Base-by-base conservation (phyloP, 2,113 vertebrate species). In the Nycticryphes semicollaris region DNA sequence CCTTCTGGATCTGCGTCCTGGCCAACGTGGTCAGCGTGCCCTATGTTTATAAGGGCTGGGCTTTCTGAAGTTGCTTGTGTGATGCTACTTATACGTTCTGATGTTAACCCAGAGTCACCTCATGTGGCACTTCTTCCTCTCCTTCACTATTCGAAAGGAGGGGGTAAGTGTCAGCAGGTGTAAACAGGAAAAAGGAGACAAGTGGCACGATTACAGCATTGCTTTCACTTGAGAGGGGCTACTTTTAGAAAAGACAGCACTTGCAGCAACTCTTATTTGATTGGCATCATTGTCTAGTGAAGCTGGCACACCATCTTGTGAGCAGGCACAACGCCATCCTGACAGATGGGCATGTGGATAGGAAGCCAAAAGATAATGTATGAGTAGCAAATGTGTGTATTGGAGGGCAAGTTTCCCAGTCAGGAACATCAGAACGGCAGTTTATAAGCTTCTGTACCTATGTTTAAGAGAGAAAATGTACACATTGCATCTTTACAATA, bases 351-450 rank as follows among this genome's bases (percentile, higher is more conserved):
- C 89, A 89, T 87, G 20, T 72, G 89, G 94, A 95, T 90, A 95
- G 95, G 93, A 91, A 93, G 97, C 97, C 98, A 98, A 96, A 94
- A 96, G 97, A 98, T 97, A 97, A 97, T 94, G 92, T 87, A 94
- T 84, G 89, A 98, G 96, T 94, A 98, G 96, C 97, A 97, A 97
- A 98, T 95, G 94, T 96, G 97, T 98, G 96, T 93, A 84, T 89
- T 84, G 30, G 78, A 97, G 96, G 97, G 97, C 94, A 94, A 91
- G 90, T 92, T 97, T 98, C 95, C 96, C 96, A 97, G 96, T 59
- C 96, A 96, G 94, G 79, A 95, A 59, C 74, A 90, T 47, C 69
- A 63, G 87, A 94, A 75, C 7, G 12, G 90, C 81, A 96, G 87
- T 93, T 96, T 90, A 78, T 87, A 80, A 94, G 78, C 78, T 81